These are phyloP conservation scores for Biston betularia DNA, from an alignment of 2,888 invertebrate species.

Conservation along the genomic window DNA sequence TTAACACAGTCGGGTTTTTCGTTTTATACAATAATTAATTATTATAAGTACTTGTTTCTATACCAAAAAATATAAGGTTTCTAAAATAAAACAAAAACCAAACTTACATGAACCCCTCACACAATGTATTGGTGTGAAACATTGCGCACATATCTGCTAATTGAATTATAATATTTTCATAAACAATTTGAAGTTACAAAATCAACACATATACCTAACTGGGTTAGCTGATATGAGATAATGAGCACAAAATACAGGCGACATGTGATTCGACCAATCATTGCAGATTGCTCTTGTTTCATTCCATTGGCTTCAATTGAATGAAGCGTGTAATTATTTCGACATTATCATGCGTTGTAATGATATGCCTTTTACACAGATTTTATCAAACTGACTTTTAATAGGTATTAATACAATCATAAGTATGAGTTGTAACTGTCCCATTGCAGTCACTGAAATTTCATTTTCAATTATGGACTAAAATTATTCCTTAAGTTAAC, in stretches of 20 bases:
- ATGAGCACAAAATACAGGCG: slow-evolving; percentile 48
- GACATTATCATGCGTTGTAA: slow-evolving; percentile 43
- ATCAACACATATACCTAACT: slow-evolving; percentile 25
- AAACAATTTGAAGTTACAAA: slow-evolving; percentile 27
- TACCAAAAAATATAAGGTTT: too few species aligned
- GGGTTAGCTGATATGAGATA: slow-evolving; percentile 57
- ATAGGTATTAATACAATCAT: not conserved
- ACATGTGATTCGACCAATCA: slow-evolving; percentile 73
- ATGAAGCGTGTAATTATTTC: slow-evolving; percentile 64
- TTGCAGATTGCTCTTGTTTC: slow-evolving; percentile 67
- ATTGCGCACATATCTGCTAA: slow-evolving; percentile 19
- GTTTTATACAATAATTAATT: too few species aligned
- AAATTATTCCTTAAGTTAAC: too few species aligned
- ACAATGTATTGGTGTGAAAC: not conserved
- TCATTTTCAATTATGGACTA: too few species aligned
- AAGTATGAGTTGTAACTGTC: too few species aligned
- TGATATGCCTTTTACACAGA: slow-evolving; percentile 17
- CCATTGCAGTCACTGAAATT: too few species aligned
- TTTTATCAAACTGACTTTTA: not conserved
- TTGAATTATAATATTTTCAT: slow-evolving; percentile 19
- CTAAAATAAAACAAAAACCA: not conserved
- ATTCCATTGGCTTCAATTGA: slow-evolving; percentile 73
- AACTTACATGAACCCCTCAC: slow-evolving; percentile 12
- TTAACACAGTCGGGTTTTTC: too few species aligned
- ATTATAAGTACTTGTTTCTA: too few species aligned